Evolutionary conservation across 2,113 vertebrate species (phyloP).

Genomic region (Lycaon pictus): DNA sequence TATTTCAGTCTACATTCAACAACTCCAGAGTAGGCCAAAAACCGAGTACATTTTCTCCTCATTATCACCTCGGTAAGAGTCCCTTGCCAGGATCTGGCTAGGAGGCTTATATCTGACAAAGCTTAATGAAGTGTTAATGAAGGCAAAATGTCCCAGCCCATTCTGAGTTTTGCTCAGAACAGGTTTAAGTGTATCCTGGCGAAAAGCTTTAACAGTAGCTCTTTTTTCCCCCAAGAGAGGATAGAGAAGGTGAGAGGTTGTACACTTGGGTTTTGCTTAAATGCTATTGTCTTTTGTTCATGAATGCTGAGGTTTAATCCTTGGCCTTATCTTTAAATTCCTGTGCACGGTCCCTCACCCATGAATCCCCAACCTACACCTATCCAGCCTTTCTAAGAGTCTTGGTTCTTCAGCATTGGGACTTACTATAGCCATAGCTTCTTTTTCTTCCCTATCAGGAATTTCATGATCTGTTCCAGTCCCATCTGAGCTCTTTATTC

Average conservation of each 20-base stretch:
- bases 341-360: not conserved
- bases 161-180: slow-evolving; percentile 40
- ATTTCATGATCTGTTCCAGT: not conserved
- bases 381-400: not conserved
- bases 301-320: not conserved
- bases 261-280: not conserved
- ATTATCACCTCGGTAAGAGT: slow-evolving; percentile 78
- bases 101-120: slow-evolving; percentile 68
- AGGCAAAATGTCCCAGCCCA: slow-evolving; percentile 61
- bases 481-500: not conserved
- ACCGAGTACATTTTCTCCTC: slow-evolving; percentile 73
- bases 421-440: not conserved
- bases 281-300: not conserved
- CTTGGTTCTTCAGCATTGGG: not conserved
- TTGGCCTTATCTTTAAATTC: not conserved
- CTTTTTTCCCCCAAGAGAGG: not conserved
- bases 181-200: not conserved
- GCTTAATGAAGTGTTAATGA: slow-evolving; percentile 81
- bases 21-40: slow-evolving; percentile 66
- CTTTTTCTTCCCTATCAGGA: not conserved
- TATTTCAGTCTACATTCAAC: slow-evolving; percentile 69
- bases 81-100: slow-evolving; percentile 74
- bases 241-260: not conserved
- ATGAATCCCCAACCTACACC: not conserved
- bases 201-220: not conserved